Evolutionary conservation across 2,797 vertebrate species (phyloP).

Genomic region (Lophius americanus): DNA sequence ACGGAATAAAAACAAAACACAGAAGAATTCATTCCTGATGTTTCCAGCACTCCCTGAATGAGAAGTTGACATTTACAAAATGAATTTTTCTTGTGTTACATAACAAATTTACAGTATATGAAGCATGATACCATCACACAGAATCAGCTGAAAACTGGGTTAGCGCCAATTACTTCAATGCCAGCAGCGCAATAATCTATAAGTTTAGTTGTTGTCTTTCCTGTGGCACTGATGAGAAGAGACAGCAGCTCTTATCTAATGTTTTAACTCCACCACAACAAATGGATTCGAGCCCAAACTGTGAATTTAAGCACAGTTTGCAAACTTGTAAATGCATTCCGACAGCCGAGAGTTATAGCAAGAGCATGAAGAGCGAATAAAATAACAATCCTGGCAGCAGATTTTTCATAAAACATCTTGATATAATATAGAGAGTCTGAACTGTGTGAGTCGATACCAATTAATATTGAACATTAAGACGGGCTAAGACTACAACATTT

Average conservation of each 20-base stretch:
- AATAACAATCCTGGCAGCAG: too few species aligned
- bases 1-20: background rate
- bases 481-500: too few species aligned
- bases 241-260: conserved; percentile 57
- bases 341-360: too few species aligned
- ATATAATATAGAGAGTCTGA: too few species aligned
- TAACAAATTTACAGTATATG: conserved; percentile 40
- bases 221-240: conserved; percentile 44
- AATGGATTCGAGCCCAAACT: too few species aligned
- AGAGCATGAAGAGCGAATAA: too few species aligned
- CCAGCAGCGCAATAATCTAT: conserved; percentile 60
- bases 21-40: background rate
- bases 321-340: too few species aligned
- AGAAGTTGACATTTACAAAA: conserved; percentile 1
- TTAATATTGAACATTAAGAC: too few species aligned
- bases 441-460: too few species aligned
- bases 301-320: too few species aligned
- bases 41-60: conserved; percentile 12
- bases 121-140: conserved; percentile 30
- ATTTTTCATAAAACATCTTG: too few species aligned
- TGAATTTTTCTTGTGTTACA: conserved; percentile 19
- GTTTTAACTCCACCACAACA: background rate
- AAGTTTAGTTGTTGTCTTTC: conserved; percentile 44
- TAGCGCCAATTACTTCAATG: conserved; percentile 58
- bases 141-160: conserved; percentile 56